These are phyloP conservation scores for Bubo bubo DNA, from an alignment of 2,113 vertebrate genomes.

Conservation along the genomic window DNA sequence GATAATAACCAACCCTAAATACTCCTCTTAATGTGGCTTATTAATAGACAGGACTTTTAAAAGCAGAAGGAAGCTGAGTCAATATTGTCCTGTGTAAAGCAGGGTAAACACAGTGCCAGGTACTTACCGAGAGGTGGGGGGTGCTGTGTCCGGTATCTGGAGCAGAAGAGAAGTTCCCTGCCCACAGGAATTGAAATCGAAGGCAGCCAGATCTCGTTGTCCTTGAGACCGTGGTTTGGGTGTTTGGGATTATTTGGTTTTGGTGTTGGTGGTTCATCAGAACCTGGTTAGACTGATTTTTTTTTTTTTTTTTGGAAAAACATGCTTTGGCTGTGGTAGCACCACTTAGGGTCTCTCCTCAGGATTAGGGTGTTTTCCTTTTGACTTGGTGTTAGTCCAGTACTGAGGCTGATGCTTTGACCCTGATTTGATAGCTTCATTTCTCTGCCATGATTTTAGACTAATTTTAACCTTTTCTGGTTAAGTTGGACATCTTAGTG, in stretches of 20 bases:
- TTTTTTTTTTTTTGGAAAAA: too few relatives aligned
- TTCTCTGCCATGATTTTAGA: background rate
- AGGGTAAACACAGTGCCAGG: rapidly evolving
- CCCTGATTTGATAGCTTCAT: background rate
- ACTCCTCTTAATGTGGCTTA: background rate
- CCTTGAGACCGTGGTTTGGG: background rate
- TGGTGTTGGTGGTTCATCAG: background rate
- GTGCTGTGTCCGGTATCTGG: rapidly evolving
- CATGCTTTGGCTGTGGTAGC: background rate
- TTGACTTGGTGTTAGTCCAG: rapidly evolving
- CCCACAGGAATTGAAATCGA: background rate
- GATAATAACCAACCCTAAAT: background rate
- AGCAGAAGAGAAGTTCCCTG: background rate
- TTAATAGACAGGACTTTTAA: background rate
- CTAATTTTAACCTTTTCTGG: background rate
- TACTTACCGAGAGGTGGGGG: rapidly evolving
- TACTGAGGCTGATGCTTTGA: background rate
- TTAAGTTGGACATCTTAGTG: background rate
- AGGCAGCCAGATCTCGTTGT: background rate
- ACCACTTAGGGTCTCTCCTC: background rate
- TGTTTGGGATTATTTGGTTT: background rate
- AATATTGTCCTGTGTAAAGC: rapidly evolving
- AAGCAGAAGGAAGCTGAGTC: background rate
- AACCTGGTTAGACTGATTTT: background rate
- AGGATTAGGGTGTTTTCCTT: background rate